Conservation (phyloP, 2,113 vertebrate genomes). For the Ifrita kowaldi region DNA sequence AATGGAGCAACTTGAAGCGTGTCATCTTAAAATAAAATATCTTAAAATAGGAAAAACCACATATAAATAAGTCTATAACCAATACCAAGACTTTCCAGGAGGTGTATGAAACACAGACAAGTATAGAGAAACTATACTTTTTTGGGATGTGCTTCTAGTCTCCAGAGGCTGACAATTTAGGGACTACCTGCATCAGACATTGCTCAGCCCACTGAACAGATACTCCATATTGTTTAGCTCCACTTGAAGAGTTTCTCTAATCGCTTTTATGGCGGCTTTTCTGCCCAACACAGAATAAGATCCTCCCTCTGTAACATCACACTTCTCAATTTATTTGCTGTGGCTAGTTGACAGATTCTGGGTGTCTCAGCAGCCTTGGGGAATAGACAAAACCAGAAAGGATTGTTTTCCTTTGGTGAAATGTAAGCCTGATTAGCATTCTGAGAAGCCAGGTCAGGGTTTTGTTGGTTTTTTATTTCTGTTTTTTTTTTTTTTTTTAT, state of each 20-base stretch:
- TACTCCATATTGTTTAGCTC: neutral
- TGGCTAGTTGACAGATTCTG: neutral
- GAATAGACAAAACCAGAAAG: neutral
- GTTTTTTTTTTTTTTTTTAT: neutral
- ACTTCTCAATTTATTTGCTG: neutral
- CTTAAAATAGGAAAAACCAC: neutral
- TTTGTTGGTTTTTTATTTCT: neutral
- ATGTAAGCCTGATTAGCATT: slow-evolving; percentile 20
- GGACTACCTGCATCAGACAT: neutral
- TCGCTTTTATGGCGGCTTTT: neutral
- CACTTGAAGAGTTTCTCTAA: neutral
- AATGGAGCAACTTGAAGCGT: neutral
- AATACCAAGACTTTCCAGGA: neutral
- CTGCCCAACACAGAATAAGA: neutral
- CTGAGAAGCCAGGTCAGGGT: neutral
- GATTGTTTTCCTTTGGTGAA: neutral
- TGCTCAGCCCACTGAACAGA: neutral
- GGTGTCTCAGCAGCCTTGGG: neutral
- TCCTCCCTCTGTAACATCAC: neutral
- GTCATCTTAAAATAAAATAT: neutral
- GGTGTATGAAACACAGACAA: neutral
- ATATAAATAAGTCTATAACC: neutral
- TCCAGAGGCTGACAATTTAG: neutral
- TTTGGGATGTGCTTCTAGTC: neutral
- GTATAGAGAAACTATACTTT: neutral